Conservation (phyloP, 23 tunicate species). For the Phallusia fumigata region DNA sequence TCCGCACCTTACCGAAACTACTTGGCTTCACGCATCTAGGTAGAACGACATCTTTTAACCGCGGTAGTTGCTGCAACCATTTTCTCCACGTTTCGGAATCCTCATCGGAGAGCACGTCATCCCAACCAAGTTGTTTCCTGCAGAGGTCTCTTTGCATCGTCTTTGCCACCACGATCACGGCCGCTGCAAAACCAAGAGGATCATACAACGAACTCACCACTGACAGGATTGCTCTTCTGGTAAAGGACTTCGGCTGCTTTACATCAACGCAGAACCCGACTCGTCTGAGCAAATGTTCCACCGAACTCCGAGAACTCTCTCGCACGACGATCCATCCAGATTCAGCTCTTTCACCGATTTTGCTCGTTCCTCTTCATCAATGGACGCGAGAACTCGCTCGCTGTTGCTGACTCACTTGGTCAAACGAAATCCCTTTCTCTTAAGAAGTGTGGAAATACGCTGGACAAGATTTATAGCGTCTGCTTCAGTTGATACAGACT, state of each 20-base stretch:
- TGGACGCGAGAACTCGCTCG: no score
- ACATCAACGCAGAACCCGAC: background rate
- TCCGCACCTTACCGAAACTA: background rate
- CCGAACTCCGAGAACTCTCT: no score
- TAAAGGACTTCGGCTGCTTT: background rate
- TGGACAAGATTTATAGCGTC: conserved; percentile 2
- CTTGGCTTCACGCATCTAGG: background rate
- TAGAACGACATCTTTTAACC: background rate
- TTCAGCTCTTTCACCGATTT: conserved; percentile 4
- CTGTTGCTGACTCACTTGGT: conserved; percentile 12
- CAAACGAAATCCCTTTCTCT: no score
- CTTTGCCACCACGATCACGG: conserved; percentile 18
- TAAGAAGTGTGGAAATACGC: background rate
- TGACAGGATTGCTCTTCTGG: conserved; percentile 1
- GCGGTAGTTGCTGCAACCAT: background rate
- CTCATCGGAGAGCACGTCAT: conserved; percentile 5
- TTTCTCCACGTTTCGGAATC: conserved; percentile 2
- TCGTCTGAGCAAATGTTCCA: background rate
- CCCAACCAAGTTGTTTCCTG: conserved; percentile 17
- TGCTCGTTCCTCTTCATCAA: conserved; percentile 6
- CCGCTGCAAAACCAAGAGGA: conserved; percentile 20
- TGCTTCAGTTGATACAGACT: background rate
- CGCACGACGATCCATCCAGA: no score
- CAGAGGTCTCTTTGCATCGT: background rate
- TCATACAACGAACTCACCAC: conserved; percentile 1